Evolutionary conservation across 2,113 vertebrate genomes (phyloP).

Genomic region (Pionites leucogaster): DNA sequence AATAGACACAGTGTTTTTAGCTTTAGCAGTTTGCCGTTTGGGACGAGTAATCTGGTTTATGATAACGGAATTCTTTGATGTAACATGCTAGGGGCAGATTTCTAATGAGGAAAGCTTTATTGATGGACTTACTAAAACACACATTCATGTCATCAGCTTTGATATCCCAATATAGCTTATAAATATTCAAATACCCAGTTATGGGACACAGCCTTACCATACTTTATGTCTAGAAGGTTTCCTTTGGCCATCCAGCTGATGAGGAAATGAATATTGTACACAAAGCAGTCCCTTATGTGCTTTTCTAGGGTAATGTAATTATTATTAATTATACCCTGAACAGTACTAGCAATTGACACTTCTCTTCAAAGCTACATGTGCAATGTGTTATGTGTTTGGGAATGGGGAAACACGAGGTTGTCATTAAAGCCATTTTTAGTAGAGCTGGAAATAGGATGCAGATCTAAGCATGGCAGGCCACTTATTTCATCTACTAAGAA

Average conservation of each 20-base stretch:
- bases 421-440: conserved; percentile 22
- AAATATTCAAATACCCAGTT: neutral
- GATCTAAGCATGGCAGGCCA: neutral
- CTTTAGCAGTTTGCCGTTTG: neutral
- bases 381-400: neutral
- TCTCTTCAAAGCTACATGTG: neutral
- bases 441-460: neutral
- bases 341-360: neutral
- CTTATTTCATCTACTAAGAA: neutral
- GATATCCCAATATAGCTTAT: neutral
- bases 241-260: neutral
- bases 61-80: neutral
- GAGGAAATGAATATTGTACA: neutral
- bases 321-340: neutral
- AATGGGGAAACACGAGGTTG: neutral
- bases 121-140: neutral
- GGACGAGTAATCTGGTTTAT: neutral
- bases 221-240: neutral
- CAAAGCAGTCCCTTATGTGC: neutral
- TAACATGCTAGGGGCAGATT: neutral
- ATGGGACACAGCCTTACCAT: neutral
- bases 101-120: neutral
- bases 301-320: neutral
- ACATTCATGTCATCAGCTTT: neutral
- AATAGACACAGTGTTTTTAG: neutral